phyloP scores from a whole-genome alignment of 2,113 vertebrate species.

The Epinephelus fuscoguttatus region DNA sequence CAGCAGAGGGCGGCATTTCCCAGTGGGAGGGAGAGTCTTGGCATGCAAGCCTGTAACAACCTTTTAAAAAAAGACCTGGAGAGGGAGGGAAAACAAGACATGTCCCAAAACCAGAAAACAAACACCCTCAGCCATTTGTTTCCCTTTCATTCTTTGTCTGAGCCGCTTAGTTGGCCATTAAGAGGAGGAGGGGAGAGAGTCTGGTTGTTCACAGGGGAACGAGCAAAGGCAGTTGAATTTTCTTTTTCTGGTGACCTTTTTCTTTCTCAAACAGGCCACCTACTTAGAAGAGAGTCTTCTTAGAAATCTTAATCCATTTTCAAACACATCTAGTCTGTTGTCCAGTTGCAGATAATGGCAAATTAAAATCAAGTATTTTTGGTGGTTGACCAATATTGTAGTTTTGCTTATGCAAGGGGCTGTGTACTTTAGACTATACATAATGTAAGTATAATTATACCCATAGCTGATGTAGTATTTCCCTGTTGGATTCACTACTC shows the following conservation, averaged over 20 bases:
- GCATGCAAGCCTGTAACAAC: conserved; percentile 59
- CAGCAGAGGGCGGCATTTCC: conserved; percentile 77
- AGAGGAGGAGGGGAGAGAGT: conserved; percentile 45
- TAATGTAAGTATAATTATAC: conserved; percentile 49
- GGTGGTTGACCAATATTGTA: conserved; percentile 63
- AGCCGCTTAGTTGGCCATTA: conserved; percentile 41
- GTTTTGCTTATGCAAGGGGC: conserved; percentile 49
- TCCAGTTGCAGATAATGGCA: conserved; percentile 34
- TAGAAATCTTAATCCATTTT: conserved; percentile 10
- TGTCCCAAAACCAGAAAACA: conserved; percentile 60
- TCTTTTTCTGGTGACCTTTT: conserved; percentile 30
- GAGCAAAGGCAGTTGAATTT: conserved; percentile 15
- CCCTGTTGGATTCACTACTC: conserved; percentile 46
- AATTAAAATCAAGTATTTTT: conserved; percentile 44
- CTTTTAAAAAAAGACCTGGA: conserved; percentile 44
- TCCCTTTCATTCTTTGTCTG: conserved; percentile 67
- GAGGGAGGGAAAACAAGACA: conserved; percentile 42
- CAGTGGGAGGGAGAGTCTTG: conserved; percentile 61
- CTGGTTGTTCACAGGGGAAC: conserved; percentile 29
- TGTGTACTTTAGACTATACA: conserved; percentile 23
- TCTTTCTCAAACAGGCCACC: conserved; percentile 34
- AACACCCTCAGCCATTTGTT: conserved; percentile 70
- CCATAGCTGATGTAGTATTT: conserved; percentile 56
- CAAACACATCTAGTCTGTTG: conserved; percentile 29
- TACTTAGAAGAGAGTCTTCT: conserved; percentile 31